Base-by-base conservation (phyloP, 2,113 vertebrate genomes). In the Gasterosteus aculeatus region DNA sequence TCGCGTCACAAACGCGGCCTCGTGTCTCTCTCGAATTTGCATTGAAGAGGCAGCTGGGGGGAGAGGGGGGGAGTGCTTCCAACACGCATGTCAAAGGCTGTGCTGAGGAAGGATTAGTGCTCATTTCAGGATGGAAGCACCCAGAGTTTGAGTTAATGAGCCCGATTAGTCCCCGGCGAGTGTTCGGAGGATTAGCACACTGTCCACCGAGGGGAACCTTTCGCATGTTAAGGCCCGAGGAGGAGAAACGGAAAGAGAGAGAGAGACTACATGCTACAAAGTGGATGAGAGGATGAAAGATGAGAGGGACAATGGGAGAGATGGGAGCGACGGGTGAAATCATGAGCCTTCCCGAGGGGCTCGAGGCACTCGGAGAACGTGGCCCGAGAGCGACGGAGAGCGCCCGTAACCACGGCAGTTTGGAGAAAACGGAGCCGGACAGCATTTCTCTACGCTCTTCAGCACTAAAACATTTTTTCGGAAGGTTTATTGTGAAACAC, bases 111-210 rank as follows among this genome's bases (percentile, higher is more conserved):
- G 78, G 84, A 85, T 91, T 86, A 79, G 66, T n/a, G 44, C 39
- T 71, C 35, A 77, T 82, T 71, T 75, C 66, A 72, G 71, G 66
- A 69, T 84, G 22, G 69, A 70, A 53, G 69, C 75, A 67, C 58
- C 6, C 77, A 58, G 69, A 77, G 80, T 82, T 57, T 6, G 56
- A 85, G 62, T 75, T 91, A 84, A 90, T 89, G 85, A 88, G 80
- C 79, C 53, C n/a, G 68, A 88, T 90, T 88, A 86, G 79, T 77
- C 69, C 74, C 65, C 75, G 58, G 63, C 65, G 76, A 78, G 81
- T 71, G 83, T 80, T 84, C 46, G 60, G 41, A 75, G 49, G 89
- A 90, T 88, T 85, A 85, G 74, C 65, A 75, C 75, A 42, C 57
- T 72, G 83, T 82, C 65, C 72, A 72, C 67, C 71, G 47, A 78